These are phyloP conservation scores for Brachyhypopomus occidentalis DNA, from an alignment of 2,113 vertebrate species.

Conservation along the genomic window DNA sequence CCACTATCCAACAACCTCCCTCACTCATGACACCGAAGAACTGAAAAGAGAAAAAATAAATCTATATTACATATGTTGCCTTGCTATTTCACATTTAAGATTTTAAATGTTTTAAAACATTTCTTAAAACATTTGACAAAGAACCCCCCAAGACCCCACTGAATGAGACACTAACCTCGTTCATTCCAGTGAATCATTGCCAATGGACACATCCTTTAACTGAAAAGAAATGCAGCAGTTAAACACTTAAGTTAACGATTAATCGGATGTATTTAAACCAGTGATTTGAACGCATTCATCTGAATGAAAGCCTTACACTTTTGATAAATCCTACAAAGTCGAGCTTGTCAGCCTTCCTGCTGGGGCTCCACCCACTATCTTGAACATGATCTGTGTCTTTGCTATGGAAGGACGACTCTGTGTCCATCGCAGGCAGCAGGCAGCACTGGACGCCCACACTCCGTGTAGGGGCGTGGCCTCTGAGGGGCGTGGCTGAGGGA, in stretches of 20 bases:
- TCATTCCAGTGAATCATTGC: conserved; percentile 62
- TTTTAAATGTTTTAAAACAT: not conserved
- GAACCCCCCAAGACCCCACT: not conserved
- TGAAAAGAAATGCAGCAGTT: conserved; percentile 48
- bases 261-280: not conserved
- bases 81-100: not conserved
- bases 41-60: conserved; percentile 16
- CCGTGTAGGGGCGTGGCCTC: conserved; percentile 24
- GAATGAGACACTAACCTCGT: conserved; percentile 26
- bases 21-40: not conserved
- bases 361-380: conserved; percentile 24
- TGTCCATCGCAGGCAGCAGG: conserved; percentile 38
- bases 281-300: not conserved
- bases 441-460: conserved; percentile 66
- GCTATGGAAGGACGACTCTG: not conserved
- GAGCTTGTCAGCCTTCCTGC: conserved; percentile 58
- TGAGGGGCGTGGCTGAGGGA: not conserved
- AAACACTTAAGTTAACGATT: not conserved
- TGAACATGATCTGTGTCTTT: conserved; percentile 17
- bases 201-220: conserved; percentile 69
- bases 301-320: conserved; percentile 59
- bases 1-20: not conserved
- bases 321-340: conserved; percentile 67
- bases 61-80: not conserved
- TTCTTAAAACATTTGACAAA: not conserved